These are phyloP conservation scores for Leptarthrus brevirostris DNA, from an alignment of 2,888 invertebrate species.

Conservation along the genomic window DNA sequence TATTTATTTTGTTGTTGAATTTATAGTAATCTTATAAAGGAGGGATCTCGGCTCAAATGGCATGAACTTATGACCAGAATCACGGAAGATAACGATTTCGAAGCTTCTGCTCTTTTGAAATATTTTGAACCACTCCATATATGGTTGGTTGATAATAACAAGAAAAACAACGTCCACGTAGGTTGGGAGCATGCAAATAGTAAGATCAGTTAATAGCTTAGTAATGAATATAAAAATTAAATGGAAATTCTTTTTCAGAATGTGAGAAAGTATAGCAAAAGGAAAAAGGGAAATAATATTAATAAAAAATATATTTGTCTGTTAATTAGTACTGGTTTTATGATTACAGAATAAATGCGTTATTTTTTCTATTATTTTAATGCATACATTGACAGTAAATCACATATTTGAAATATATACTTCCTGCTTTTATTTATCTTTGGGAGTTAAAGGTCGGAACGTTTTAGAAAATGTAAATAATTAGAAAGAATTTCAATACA, in stretches of 20 bases:
- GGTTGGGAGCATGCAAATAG: constrained; percentile 57
- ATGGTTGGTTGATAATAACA: constrained; percentile 72
- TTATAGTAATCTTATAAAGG: constrained; percentile 73
- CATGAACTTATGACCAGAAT: constrained; percentile 83
- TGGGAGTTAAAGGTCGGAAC: no score
- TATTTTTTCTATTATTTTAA: no score
- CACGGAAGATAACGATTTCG: constrained; percentile 79
- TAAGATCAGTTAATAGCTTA: constrained; percentile 27
- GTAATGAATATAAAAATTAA: no score
- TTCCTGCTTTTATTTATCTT: no score
- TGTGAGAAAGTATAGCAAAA: constrained; percentile 7
- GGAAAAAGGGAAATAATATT: no score
- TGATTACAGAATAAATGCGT: no score
- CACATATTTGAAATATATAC: no score
- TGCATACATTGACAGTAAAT: no score
- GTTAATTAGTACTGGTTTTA: no score
- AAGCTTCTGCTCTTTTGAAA: constrained; percentile 71
- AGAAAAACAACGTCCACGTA: constrained; percentile 60
- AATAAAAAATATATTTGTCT: no score
- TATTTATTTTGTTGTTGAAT: constrained; percentile 52
- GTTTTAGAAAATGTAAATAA: no score
- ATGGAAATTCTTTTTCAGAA: constrained; percentile 11
- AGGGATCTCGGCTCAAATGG: constrained; percentile 82
- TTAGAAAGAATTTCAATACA: no score
- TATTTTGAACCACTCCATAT: constrained; percentile 73